phyloP scores from a whole-genome alignment of 92 coral and sea anemone genomes.

The Porites cylindrica region DNA sequence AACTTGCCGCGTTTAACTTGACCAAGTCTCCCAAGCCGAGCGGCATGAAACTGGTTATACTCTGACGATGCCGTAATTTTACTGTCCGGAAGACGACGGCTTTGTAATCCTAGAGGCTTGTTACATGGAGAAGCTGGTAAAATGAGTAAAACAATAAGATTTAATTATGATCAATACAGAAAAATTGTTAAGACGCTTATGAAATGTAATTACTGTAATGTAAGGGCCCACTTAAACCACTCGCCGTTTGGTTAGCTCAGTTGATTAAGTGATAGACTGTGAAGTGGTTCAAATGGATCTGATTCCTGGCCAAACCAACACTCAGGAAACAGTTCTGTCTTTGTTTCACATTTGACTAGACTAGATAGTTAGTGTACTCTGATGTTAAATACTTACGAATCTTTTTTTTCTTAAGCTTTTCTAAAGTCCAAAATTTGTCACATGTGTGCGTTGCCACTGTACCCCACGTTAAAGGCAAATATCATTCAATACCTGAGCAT shows the following conservation, averaged over 20 bases:
- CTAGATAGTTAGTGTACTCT: no score
- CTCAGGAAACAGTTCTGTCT: no score
- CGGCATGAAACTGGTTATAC: constrained; percentile 27
- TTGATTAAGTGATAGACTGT: no score
- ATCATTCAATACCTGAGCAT: constrained; percentile 55
- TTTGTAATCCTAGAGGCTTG: constrained; percentile 78
- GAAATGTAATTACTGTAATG: no score
- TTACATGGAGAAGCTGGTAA: constrained; percentile 69
- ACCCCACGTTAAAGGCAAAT: neutral
- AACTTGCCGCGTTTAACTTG: constrained; percentile 30
- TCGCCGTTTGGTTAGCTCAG: no score
- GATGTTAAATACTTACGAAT: no score
- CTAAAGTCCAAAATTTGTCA: no score
- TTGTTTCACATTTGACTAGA: no score
- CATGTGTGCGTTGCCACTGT: neutral
- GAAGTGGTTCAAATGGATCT: no score
- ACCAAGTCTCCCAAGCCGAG: constrained; percentile 56
- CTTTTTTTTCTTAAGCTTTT: no score
- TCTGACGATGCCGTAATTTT: constrained; percentile 77
- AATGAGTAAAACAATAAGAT: neutral
- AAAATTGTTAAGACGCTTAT: neutral
- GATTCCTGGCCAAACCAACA: no score
- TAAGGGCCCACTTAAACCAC: no score
- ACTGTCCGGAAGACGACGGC: constrained; percentile 52
- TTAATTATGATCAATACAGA: neutral